phyloP scores from a whole-genome alignment of 2,888 invertebrate species.

The Xylota segnis region DNA sequence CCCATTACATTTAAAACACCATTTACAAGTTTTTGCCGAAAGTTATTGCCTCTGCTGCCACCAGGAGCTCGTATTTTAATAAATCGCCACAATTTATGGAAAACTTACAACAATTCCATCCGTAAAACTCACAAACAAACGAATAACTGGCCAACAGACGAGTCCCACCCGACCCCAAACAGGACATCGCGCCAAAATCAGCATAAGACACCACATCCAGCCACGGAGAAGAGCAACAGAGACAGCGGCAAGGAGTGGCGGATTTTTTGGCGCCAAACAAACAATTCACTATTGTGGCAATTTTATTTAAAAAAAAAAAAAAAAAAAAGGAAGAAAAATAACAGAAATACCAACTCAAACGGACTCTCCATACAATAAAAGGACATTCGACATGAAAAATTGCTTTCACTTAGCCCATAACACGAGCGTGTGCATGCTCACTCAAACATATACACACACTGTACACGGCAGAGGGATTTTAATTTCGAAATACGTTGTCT shows the following conservation, averaged over 20 bases:
- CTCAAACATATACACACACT: not conserved
- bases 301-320: constrained; percentile 55
- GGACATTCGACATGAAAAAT: constrained; percentile 66
- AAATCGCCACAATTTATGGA: constrained; percentile 58
- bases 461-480: constrained; percentile 34
- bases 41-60: constrained; percentile 36
- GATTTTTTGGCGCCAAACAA: constrained; percentile 63
- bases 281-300: constrained; percentile 45
- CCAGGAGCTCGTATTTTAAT: constrained; percentile 42
- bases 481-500: constrained; percentile 25
- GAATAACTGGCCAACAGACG: constrained; percentile 5
- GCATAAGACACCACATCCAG: constrained; percentile 39
- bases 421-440: constrained; percentile 17
- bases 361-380: constrained; percentile 32
- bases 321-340: constrained; percentile 20
- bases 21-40: constrained; percentile 45
- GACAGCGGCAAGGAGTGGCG: not conserved
- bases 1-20: constrained; percentile 54
- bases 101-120: constrained; percentile 56
- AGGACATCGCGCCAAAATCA: constrained; percentile 5
- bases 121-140: constrained; percentile 21
- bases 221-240: not conserved
- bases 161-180: constrained; percentile 21
- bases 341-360: constrained; percentile 47
- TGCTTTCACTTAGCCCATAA: constrained; percentile 65